Percentiles rank a stretch among this genome's conserved stretches.
Evolutionary conservation across 2,797 vertebrate species (phyloP).

Genomic region (Remorina albescens): DNA sequence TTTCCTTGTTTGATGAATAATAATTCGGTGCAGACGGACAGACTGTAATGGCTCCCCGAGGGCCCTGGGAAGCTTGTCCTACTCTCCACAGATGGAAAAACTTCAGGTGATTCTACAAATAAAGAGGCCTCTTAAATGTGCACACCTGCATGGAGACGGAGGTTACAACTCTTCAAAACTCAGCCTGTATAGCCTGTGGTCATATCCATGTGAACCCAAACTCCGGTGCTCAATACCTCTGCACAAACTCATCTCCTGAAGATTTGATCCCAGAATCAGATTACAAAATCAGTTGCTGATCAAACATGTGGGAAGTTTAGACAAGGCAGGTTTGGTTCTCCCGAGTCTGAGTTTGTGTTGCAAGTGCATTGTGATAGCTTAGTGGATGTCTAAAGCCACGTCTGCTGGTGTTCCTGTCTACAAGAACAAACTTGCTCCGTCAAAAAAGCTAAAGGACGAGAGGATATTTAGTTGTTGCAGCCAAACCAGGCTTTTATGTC

Average conservation of each 20-base stretch:
- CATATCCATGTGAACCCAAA: constrained; percentile 45
- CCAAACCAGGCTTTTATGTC: constrained; percentile 62
- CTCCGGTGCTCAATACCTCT: constrained; percentile 50
- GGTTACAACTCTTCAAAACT: constrained; percentile 37
- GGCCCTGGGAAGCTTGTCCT: constrained; percentile 44
- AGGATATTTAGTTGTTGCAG: constrained; percentile 58
- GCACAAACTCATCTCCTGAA: constrained; percentile 45
- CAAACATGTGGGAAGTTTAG: constrained; percentile 73
- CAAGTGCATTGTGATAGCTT: constrained; percentile 49
- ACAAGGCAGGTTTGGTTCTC: constrained; percentile 54
- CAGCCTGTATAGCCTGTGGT: constrained; percentile 50
- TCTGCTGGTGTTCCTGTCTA: constrained; percentile 69
- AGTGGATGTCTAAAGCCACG: constrained; percentile 55
- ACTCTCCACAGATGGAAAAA: constrained; percentile 58
- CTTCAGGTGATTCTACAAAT: constrained; percentile 62
- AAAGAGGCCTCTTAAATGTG: constrained; percentile 71
- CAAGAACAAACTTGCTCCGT: constrained; percentile 75
- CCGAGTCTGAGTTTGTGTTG: constrained; percentile 43
- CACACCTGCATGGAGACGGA: constrained; percentile 69
- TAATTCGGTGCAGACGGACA: constrained; percentile 52
- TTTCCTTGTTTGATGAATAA: constrained; percentile 56
- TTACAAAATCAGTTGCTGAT: constrained; percentile 61
- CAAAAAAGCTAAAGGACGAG: constrained; percentile 54
- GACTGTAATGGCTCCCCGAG: constrained; percentile 58
- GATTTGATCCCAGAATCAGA: constrained; percentile 60